These are phyloP conservation scores for Cyclophora punctaria DNA, from an alignment of 2,888 invertebrate genomes.

Conservation along the genomic window DNA sequence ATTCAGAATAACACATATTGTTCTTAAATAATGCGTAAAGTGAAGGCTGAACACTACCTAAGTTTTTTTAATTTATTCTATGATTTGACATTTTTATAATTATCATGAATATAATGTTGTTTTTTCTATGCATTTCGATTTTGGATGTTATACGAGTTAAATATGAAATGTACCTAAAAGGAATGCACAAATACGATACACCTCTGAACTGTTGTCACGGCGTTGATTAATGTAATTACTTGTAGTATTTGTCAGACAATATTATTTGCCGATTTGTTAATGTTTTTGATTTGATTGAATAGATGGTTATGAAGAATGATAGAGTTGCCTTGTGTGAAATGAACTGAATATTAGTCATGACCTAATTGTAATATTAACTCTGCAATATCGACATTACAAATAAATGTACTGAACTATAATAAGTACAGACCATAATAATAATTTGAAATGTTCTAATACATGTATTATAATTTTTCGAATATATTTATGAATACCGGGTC, in stretches of 20 bases:
- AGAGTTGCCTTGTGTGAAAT: constrained; percentile 35
- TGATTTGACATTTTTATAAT: constrained; percentile 14
- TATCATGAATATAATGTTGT: constrained; percentile 10
- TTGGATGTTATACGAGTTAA: constrained; percentile 2
- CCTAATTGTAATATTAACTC: constrained; percentile 32
- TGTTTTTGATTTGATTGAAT: constrained; percentile 17
- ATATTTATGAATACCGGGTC: constrained; percentile 56
- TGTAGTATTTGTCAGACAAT: too few relatives aligned
- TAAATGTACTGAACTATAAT: constrained; percentile 26
- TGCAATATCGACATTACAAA: constrained; percentile 19
- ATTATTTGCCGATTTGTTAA: too few relatives aligned
- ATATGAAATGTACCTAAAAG: constrained; percentile 8
- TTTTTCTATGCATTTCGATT: constrained; percentile 6
- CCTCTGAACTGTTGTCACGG: too few relatives aligned
- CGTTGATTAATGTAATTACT: too few relatives aligned
- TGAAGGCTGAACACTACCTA: constrained; percentile 38
- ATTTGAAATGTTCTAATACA: constrained; percentile 14
- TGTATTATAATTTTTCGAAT: constrained; percentile 25
- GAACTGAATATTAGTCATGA: constrained; percentile 33
- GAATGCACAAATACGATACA: too few relatives aligned
- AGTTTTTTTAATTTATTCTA: constrained; percentile 28
- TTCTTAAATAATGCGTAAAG: constrained; percentile 29
- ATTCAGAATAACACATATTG: constrained; percentile 27
- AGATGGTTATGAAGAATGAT: constrained; percentile 25
- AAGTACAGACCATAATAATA: constrained; percentile 24